phyloP scores from a whole-genome alignment of 2,888 invertebrate species.

The Sphecodes monilicornis region DNA sequence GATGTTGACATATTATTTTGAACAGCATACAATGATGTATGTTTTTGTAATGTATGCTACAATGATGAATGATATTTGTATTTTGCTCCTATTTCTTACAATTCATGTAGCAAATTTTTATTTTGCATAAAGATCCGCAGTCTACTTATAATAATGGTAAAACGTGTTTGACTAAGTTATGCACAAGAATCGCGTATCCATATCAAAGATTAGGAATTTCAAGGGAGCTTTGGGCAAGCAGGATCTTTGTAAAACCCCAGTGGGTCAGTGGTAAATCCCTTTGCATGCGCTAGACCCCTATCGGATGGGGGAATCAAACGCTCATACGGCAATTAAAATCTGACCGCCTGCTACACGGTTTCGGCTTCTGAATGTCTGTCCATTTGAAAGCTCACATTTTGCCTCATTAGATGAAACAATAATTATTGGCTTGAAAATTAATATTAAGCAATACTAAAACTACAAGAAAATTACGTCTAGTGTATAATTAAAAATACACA shows the following conservation, averaged over 20 bases:
- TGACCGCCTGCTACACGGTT: slow-evolving; percentile 31
- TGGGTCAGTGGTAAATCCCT: slow-evolving; percentile 78
- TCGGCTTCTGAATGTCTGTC: slow-evolving; percentile 27
- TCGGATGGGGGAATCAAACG: slow-evolving; percentile 75
- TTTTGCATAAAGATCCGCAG: too few species aligned
- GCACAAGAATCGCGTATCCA: slow-evolving; percentile 34
- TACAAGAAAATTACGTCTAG: too few species aligned
- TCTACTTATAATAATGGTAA: not conserved
- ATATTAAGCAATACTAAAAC: too few species aligned
- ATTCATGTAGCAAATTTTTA: too few species aligned
- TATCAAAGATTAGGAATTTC: slow-evolving; percentile 64
- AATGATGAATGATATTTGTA: too few species aligned
- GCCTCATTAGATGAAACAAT: not conserved
- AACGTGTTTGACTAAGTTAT: not conserved
- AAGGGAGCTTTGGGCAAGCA: slow-evolving; percentile 39
- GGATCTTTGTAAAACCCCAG: slow-evolving; percentile 71
- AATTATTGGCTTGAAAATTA: not conserved
- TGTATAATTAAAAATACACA: too few species aligned
- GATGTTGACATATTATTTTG: too few species aligned
- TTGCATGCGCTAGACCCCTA: slow-evolving; percentile 73
- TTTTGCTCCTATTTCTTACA: too few species aligned
- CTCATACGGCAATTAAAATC: slow-evolving; percentile 75
- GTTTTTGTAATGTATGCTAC: too few species aligned
- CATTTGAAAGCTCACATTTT: slow-evolving; percentile 37
- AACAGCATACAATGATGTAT: too few species aligned